Base-by-base conservation (phyloP, 2,797 vertebrate genomes). In the Varecia variegata region DNA sequence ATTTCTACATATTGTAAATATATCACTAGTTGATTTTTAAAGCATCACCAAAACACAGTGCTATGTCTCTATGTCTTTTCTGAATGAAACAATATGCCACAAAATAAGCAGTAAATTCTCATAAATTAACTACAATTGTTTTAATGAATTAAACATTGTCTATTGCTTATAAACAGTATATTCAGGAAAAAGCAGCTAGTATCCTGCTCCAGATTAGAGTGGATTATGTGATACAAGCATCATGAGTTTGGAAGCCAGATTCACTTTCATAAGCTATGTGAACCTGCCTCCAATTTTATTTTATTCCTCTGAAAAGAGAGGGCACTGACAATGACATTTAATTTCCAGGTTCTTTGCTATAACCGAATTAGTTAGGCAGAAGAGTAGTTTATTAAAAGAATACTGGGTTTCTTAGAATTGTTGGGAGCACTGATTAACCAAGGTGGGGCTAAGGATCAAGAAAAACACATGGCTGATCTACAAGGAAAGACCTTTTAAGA, bases 21-120 rank as follows among this genome's bases (percentile, higher is more conserved):
- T 67, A 77, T 56, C 20, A 88, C 12, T n/a, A 43, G n/a, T 73
- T 85, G 47, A 80, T 71, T 91, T 94, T 86, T n/a, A 95, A 86
- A 35, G 54, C 32, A 40, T 35, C 56, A 82, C 9, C 50, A 80
- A 80, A 84, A 45, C 12, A 68, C 25, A 79, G n/a, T 40, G 27
- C 45, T 62, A 38, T 60, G 70, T 4, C 79, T 32, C 60, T n/a
- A 35, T 3, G 10, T 77, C 50, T 62, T 74, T 79, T 79, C 27
- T 80, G 25, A 92, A 56, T 30, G 25, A 94, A 94, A 90, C 0
- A 81, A 32, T 40, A 88, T 60, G 45, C 11, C 67, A 85, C 21
- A 17, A 79, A 92, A 77, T 62, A 95, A 92, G 32, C 73, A 79
- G 62, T 68, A 54, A 82, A 56, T 21, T 89, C 45, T 58, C 82